Base-by-base conservation (phyloP, 2,113 vertebrate genomes). In the Indicator maculatus region DNA sequence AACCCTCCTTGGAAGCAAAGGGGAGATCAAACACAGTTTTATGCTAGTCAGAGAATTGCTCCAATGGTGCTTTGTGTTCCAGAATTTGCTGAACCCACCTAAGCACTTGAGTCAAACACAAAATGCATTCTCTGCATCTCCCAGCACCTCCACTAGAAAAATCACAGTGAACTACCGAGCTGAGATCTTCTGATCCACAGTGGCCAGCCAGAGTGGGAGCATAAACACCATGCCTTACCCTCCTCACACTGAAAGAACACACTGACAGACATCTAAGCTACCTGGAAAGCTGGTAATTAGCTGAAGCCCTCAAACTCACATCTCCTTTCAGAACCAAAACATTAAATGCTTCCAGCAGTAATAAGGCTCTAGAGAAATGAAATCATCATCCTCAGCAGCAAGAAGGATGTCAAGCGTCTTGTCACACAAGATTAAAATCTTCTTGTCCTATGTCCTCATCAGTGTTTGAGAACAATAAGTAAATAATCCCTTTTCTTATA, bases 1-100 rank as follows among this genome's bases (percentile, higher is more conserved):
- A 95, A 88, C 58, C 53, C 41, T 95, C 67, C 66, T 88, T 95
- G 85, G 93, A 95, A 96, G 93, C 82, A 79, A 80, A 96, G 89
- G 70, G 93, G 89, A 96, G 86, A 93, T 81, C 73, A 88, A 94
- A 83, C 39, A 91, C 82, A 90, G 47, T 70, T 91, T 96, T 91
- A 50, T 4, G 4, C 82, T 66, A 23, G 71, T 81, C 45, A 1
- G 14, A 83, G 47, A 20, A 77, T 45, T 53, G 45, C 61, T 93
- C 7, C 75, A 86, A 11, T 8, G 41, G 47, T 24, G 38, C 45
- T 87, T 66, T 82, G 58, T 81, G 79, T 89, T 87, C 50, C 9
- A 4, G 50, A 91, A 7, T 60, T 27, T 93, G 58, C 47, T 91
- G 93, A 84, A 28, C 33, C 30, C 33, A 71, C 52, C 12, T 45